phyloP scores from a whole-genome alignment of 2,797 vertebrate genomes.

The Anniella stebbinsi region DNA sequence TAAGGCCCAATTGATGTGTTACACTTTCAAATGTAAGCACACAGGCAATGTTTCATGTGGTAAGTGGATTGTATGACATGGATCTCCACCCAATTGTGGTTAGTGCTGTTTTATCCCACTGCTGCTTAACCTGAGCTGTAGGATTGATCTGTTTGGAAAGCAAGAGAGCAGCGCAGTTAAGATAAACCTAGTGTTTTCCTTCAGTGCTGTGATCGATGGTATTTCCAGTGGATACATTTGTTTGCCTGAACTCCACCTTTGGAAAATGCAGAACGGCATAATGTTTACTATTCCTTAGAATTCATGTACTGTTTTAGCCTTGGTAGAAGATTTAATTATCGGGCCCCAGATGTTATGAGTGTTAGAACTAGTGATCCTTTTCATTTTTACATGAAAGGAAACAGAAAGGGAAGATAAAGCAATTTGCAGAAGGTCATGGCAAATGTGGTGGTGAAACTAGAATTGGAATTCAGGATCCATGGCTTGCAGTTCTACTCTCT shows the following conservation, averaged over 20 bases:
- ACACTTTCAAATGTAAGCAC: neutral
- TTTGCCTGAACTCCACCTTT: neutral
- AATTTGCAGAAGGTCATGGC: neutral
- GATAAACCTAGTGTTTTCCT: neutral
- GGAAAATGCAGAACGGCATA: accelerated
- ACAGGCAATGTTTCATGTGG: neutral
- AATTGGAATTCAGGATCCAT: slow-evolving; percentile 5
- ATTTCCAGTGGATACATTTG: neutral
- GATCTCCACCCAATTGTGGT: neutral
- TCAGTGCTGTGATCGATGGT: neutral
- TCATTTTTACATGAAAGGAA: slow-evolving; percentile 18
- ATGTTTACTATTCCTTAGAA: neutral
- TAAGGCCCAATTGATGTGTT: neutral
- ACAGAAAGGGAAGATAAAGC: neutral
- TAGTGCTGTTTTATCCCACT: neutral
- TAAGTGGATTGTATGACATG: neutral
- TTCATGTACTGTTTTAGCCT: neutral
- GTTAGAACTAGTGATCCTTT: neutral
- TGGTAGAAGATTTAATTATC: neutral
- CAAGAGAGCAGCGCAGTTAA: neutral
- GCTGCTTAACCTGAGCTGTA: neutral
- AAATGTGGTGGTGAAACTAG: neutral
- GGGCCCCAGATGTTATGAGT: neutral
- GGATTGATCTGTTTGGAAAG: neutral
- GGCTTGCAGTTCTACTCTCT: neutral